Base-by-base conservation (phyloP, 2,113 vertebrate species). In the Epinephelus fuscoguttatus region DNA sequence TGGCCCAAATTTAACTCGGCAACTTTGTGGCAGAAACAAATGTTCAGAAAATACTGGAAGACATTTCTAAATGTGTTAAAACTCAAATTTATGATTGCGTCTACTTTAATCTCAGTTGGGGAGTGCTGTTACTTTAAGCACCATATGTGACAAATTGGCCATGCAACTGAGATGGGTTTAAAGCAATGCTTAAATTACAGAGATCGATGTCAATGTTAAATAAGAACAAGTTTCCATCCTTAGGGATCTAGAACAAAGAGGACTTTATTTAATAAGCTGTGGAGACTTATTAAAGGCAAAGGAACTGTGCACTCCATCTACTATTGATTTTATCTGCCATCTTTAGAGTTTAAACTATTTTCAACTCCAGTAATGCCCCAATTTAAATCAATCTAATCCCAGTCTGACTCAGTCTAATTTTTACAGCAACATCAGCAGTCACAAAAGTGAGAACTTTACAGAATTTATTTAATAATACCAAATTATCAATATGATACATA, bases 11-110 rank as follows among this genome's bases (percentile, higher is more conserved):
- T 52, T 78, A 86, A 85, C 64, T 75, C 47, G 71, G 37, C 33
- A 74, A 75, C 67, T 69, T 47, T 64, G 21, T 37, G 37, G 74
- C 53, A 64, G 45, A 4, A 60, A 83, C 66, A 82, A 40, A 30
- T 59, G n/a, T 53, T 74, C 40, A 52, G 9, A 66, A 81, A 81
- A 79, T 78, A 63, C 40, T 75, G 60, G 56, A 74, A 74, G 75
- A 84, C 73, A 84, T 82, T 62, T 71, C 57, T 50, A 70, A 60
- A 87, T 82, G 73, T 81, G 30, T 70, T 45, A 3, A 73, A 73
- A 40, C n/a, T 70, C 71, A 73, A 50, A 75, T 84, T 82, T 73
- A 90, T 82, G 81, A 68, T 60, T 55, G 53, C 75, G 42, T 11
- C 62, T 49, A 33, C 52, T 63, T 80, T 60, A 60, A 78, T 86